Evolutionary conservation across 2,113 vertebrate species (phyloP), one percentile per base, ranked within the genome.

Genomic region (Trematomus loennbergii): DNA sequence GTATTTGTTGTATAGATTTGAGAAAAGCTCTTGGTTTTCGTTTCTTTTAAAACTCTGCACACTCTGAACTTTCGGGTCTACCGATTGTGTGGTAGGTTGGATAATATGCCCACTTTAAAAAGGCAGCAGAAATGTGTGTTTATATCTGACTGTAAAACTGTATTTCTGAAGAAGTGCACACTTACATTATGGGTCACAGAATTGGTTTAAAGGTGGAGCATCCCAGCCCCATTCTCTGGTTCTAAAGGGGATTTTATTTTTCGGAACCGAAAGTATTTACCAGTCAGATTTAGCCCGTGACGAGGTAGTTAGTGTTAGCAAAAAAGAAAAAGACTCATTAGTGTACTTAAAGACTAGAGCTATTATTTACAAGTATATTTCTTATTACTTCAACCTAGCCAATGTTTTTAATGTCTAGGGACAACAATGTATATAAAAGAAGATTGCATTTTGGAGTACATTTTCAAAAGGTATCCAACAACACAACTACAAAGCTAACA

Each of bases 61-160:
- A 59, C 46, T 78, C 59, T 82, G 55, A 87, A 86, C 79, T 78
- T 83, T 68, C 60, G 50, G 49, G 64, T 72, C 55, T 82, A 78
- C 82, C 60, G 75, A 89, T 66, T 78, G 65, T 65, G 73, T 65
- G 17, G 54, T 74, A 74, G 72, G 16, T 71, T 46, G 68, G 65
- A 62, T 45, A 55, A 69, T 64, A n/a, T n/a, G 52, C 59, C 78
- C 46, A 63, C 46, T 79, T 33, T 62, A 83, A 73, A 81, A 60
- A 10, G 61, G 69, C 65, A 67, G 82, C 59, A 68, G 58, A 22
- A 69, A 68, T n/a, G 12, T 36, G 46, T 54, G 66, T 61, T 49
- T 9, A 48, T 78, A 40, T 40, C 36, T 69, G 72, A 81, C 64
- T 12, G 33, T 60, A 82, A 78, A 10, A 58, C 12, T 40, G 5